Base-by-base conservation (phyloP, 2,797 vertebrate species). In the Atherinosoma microstoma region DNA sequence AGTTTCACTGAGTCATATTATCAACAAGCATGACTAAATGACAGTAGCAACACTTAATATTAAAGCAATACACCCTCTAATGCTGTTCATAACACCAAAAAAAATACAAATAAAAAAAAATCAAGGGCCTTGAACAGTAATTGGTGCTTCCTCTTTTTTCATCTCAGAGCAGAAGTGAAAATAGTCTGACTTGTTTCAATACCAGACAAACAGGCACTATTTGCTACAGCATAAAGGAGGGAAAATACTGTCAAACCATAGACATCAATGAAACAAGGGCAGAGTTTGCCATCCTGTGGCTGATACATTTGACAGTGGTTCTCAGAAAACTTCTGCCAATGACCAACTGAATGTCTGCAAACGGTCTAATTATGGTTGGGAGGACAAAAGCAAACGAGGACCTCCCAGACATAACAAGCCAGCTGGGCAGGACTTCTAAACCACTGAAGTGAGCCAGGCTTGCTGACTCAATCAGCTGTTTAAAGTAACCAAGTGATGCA, bases 111-210 rank as follows among this genome's bases (percentile, higher is more conserved):
- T 61, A 68, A 76, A 30, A 49, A 45, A 51, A 72, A 70, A 64
- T 56, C 36, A 27, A 20, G 68, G 35, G 59, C 49, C 38, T 58
- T 45, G 30, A 29, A 62, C 81, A 30, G 75, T 70, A 84, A 76
- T 71, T 75, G 60, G 32, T 3, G 29, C 85, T 94, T 92, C 92
- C 88, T 80, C 84, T 90, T 93, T 93, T 62, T 79, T 70, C 65
- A 54, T 84, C 70, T 80, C 75, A 6, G 80, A 58, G 91, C 86
- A 94, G 94, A 95, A 95, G 93, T 92, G 93, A 95, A 94, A 94
- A 88, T 73, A 73, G 81, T 61, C 78, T 73, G 78, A 87, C 84
- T 84, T 80, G 67, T 78, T 65, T 85, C 87, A 92, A 78, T 87
- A 91, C 86, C 88, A 87, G 88, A 87, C 84, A 76, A 75, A 76